A percentile compares a stretch with the other conserved stretches of the same genome.
Evolutionary conservation across 1,140 invertebrate genomes (phyloP).

Genomic region (Solenopsis invicta): DNA sequence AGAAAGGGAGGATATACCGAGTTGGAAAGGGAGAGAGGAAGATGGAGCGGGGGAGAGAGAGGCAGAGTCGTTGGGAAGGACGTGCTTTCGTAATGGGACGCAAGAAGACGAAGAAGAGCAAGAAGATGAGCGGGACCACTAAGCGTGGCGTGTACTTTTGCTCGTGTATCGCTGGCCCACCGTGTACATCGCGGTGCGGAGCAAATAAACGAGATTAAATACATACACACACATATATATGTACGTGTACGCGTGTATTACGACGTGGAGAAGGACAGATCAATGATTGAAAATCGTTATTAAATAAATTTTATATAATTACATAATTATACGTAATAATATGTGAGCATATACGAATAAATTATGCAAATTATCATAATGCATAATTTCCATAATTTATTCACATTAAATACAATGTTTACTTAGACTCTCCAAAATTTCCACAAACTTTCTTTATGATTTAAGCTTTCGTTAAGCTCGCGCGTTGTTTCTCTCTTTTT

Average conservation of each 20-base stretch:
- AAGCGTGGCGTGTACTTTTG: constrained; percentile 43
- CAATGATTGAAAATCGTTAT: not conserved
- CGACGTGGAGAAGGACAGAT: not conserved
- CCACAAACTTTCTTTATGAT: not conserved
- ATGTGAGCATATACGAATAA: too few species aligned
- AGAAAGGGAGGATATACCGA: not conserved
- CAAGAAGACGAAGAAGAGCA: constrained; percentile 48
- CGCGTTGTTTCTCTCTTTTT: too few species aligned
- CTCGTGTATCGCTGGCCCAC: constrained; percentile 45
- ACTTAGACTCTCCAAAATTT: not conserved
- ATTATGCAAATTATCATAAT: too few species aligned
- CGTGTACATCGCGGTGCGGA: not conserved
- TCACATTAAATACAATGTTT: not conserved
- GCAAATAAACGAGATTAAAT: constrained; percentile 12
- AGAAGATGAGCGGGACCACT: constrained; percentile 49
- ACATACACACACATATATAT: not conserved
- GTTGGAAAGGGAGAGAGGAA: constrained; percentile 6
- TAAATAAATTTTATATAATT: not conserved
- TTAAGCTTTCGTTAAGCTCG: not conserved
- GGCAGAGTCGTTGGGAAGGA: constrained; percentile 40
- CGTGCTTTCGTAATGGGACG: constrained; percentile 55
- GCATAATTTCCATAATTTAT: not conserved
- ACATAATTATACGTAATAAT: not conserved
- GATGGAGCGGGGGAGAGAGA: not conserved
- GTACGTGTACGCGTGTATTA: not conserved